Evolutionary conservation across 1,140 invertebrate species (phyloP).

Genomic region (Philotrypesis tridentata): DNA sequence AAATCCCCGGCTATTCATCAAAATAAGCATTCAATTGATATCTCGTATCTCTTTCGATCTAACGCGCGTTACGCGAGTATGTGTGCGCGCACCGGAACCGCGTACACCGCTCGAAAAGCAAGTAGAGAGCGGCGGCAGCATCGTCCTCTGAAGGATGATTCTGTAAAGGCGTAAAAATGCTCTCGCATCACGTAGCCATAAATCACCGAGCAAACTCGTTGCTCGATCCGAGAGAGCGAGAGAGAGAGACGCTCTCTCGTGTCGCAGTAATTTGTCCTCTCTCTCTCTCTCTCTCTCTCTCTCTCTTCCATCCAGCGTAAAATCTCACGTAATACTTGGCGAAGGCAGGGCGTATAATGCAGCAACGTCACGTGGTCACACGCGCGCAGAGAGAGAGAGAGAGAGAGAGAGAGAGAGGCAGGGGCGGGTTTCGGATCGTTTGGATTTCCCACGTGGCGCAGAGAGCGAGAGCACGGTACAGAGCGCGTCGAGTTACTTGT

Average conservation of each 20-base stretch:
- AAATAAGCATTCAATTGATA: no score
- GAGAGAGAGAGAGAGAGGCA: not conserved
- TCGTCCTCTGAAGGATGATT: not conserved
- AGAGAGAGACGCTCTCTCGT: not conserved
- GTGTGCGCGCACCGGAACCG: no score
- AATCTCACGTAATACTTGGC: conserved; percentile 21
- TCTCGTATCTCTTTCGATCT: no score
- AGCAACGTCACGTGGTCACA: not conserved
- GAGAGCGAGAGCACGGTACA: not conserved
- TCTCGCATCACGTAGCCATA: not conserved
- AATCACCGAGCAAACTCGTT: not conserved
- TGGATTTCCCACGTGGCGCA: conserved; percentile 32
- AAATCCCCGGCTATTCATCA: no score
- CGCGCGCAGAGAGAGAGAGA: not conserved
- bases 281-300: no score
- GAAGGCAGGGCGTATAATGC: conserved; percentile 17
- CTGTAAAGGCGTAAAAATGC: not conserved
- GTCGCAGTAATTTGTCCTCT: not conserved
- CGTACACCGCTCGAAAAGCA: not conserved
- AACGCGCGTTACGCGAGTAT: not conserved
- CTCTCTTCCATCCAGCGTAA: not conserved
- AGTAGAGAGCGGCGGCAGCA: not conserved
- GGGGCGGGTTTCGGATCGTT: not conserved
- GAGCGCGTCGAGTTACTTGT: not conserved
- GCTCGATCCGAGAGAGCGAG: not conserved